Evolutionary conservation across 1,140 invertebrate genomes (phyloP).

Genomic region (Drosophila jambulina): DNA sequence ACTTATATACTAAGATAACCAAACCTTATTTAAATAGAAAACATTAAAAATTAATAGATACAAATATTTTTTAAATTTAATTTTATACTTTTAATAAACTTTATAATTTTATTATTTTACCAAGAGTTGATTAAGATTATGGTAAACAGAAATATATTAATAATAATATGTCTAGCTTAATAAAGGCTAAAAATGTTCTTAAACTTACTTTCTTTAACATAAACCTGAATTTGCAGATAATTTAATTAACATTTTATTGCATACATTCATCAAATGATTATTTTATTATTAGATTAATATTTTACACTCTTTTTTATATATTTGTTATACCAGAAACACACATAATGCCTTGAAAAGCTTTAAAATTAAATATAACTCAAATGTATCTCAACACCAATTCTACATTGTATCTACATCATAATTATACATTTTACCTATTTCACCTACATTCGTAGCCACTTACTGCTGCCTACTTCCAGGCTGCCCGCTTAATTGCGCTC

Average conservation of each 20-base stretch:
- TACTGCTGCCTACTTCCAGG: slow-evolving; percentile 5
- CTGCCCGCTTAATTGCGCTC: background rate
- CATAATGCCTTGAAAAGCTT: background rate
- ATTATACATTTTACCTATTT: background rate
- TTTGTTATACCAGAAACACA: background rate
- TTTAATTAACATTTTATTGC: background rate
- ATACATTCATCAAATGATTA: background rate
- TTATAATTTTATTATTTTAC: too few relatives aligned
- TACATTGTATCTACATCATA: background rate
- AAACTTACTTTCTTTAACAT: background rate
- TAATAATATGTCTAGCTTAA: too few relatives aligned
- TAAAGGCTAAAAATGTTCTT: background rate
- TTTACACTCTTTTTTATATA: background rate
- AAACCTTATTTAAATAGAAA: too few relatives aligned
- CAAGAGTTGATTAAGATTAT: too few relatives aligned
- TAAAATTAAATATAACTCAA: background rate
- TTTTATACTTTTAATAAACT: too few relatives aligned
- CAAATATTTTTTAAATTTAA: too few relatives aligned
- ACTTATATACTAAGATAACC: too few relatives aligned
- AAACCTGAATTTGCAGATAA: too few relatives aligned
- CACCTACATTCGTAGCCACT: background rate
- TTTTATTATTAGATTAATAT: too few relatives aligned
- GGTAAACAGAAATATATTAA: too few relatives aligned
- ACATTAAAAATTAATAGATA: too few relatives aligned
- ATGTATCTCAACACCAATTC: background rate